A percentile compares a stretch with the other conserved stretches of the same genome.
Conservation (phyloP, 1,140 invertebrate species). For the Bombus impatiens region DNA sequence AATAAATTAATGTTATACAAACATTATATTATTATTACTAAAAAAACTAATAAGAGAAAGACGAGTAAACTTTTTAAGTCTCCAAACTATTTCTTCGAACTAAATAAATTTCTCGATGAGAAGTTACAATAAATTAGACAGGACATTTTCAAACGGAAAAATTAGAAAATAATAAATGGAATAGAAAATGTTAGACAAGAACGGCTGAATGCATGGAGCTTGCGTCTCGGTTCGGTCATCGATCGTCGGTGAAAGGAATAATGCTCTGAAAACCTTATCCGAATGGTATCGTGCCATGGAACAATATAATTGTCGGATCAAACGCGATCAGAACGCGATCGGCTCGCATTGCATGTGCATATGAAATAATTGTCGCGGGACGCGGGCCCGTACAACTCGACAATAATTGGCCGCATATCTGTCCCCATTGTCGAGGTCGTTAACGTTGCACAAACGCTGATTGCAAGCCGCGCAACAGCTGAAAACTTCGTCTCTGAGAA, state of each 20-base stretch:
- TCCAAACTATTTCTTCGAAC: no score
- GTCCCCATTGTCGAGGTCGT: slow-evolving; percentile 68
- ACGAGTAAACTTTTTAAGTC: no score
- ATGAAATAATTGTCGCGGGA: slow-evolving; percentile 28
- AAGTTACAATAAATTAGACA: no score
- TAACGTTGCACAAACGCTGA: slow-evolving; percentile 59
- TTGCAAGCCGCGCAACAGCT: slow-evolving; percentile 40
- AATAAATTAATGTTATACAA: no score
- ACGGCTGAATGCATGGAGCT: no score
- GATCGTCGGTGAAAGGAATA: slow-evolving; percentile 34
- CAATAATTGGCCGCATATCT: slow-evolving; percentile 52
- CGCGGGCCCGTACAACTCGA: background rate
- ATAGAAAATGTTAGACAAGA: background rate
- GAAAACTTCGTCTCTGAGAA: slow-evolving; percentile 55
- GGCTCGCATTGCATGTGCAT: background rate
- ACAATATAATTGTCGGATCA: slow-evolving; percentile 31
- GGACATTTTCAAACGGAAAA: no score
- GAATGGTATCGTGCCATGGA: slow-evolving; percentile 17
- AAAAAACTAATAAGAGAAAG: no score
- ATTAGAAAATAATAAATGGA: background rate
- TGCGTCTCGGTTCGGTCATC: background rate
- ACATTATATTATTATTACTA: no score
- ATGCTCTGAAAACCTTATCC: slow-evolving; percentile 30
- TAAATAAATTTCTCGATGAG: no score
- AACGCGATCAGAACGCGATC: slow-evolving; percentile 18